A percentile compares a stretch with the other conserved stretches of the same genome.
phyloP scores from a whole-genome alignment of 2,888 invertebrate species.

The Rhopalosiphum nymphaeae region DNA sequence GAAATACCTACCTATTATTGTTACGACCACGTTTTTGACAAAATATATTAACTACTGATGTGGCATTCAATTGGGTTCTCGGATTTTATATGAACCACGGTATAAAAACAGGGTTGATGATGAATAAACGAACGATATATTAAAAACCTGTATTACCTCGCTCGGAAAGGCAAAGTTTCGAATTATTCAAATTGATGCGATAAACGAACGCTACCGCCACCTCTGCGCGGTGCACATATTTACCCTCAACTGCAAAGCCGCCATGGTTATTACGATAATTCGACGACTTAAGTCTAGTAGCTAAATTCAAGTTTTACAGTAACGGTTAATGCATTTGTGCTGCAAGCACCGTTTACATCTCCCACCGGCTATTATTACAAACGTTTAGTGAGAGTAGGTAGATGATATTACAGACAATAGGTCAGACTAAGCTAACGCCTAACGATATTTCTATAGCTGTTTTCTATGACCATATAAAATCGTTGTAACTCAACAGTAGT shows the following conservation, averaged over 20 bases:
- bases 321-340: not conserved
- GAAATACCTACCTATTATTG: not conserved
- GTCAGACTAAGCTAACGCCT: not conserved
- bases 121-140: not conserved
- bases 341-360: not conserved
- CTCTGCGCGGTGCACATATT: not conserved
- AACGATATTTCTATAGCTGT: not conserved
- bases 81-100: not conserved
- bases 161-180: not conserved
- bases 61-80: not conserved
- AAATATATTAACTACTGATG: not conserved
- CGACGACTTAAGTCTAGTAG: not conserved
- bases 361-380: not conserved
- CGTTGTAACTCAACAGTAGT: not conserved
- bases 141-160: not conserved
- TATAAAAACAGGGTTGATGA: not conserved
- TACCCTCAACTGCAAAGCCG: not conserved
- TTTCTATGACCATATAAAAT: not conserved
- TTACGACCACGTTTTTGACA: not conserved
- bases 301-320: not conserved
- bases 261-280: not conserved
- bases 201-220: not conserved
- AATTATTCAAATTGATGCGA: constrained; percentile 3
- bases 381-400: not conserved
- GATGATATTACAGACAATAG: not conserved